Percentiles rank a stretch among this genome's conserved stretches.
Conservation (phyloP, 2,888 invertebrate genomes). For the Athrips mouffetella region DNA sequence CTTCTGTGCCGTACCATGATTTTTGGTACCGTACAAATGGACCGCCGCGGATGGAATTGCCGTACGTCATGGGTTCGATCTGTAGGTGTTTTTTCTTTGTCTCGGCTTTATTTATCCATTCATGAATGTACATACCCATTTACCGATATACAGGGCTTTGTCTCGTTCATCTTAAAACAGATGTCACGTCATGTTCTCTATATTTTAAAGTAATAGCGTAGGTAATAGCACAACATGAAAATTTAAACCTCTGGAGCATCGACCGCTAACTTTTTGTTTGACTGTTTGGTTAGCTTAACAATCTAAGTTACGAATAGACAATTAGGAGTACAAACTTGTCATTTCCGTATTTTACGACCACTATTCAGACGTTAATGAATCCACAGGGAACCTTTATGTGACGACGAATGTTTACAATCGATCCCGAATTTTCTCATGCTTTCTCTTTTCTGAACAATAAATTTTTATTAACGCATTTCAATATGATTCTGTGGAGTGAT, state of each 20-base stretch:
- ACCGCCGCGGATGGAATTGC: no score
- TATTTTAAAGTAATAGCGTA: no score
- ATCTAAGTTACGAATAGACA: conserved; percentile 31
- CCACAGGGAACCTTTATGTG: conserved; percentile 43
- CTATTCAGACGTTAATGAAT: conserved; percentile 45
- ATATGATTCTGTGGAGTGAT: conserved; percentile 55
- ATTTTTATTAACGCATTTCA: conserved; percentile 73
- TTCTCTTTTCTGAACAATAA: conserved; percentile 60
- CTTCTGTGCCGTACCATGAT: no score
- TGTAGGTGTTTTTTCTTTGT: no score
- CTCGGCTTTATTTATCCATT: no score
- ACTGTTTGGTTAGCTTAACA: conserved; percentile 21
- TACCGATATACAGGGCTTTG: no score
- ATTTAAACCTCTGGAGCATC: background rate
- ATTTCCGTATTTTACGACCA: conserved; percentile 46
- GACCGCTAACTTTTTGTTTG: conserved; percentile 12
- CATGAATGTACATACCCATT: no score
- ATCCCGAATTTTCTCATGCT: conserved; percentile 57
- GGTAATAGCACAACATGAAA: conserved; percentile 1
- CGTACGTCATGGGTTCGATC: no score
- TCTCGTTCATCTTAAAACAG: no score
- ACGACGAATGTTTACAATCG: conserved; percentile 55
- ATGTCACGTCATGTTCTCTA: no score
- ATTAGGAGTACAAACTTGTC: conserved; percentile 40
- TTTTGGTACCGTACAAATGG: no score